Base-by-base conservation (phyloP, 2,113 vertebrate species). In the Tichodroma muraria region DNA sequence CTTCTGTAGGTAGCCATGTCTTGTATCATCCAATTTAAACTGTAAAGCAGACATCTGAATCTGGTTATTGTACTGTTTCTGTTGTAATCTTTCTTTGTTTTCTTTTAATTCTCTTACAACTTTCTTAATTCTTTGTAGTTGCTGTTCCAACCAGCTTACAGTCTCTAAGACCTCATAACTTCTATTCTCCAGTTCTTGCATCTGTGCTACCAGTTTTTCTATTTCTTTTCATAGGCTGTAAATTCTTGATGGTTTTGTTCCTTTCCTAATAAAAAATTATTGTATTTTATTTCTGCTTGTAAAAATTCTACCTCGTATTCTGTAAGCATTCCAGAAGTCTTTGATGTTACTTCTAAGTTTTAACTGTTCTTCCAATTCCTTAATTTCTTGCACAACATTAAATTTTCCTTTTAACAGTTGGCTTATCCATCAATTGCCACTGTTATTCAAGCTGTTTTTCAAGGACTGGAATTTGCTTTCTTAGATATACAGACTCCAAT, bases 381-480 rank as follows among this genome's bases (percentile, higher is more conserved):
- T 92, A 80, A 99, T 99, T 97, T 99, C 98, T 90, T 98, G 98
- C 86, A 72, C 98, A 97, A 14, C 98, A 96, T 79, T 99, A 98
- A 4, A 98, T 98, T 94, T 99, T 98, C 10, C 97, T 95, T 96
- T 99, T 98, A 10, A 97, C 95, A 4, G 97, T 96, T 95, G 98
- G 97, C 71, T 98, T 98, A 50, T 99, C 97, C 80, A 98, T 98
- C 80, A 99, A 98, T 83, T 98, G 97, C 7, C 98, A 96, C 80
- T 98, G 91, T 15, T 98, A 98, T 90, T 98, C 98, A 60, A 99
- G 88, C 38, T 99, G 97, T 91, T 98, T 99, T 97, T 98, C 98
- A 40, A 99, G 98, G 25, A 98, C 95, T 44, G 94, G 94, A 85
- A 98, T 97, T 40, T 96, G 96, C 85, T 98, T 98, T 88, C 92